These are phyloP conservation scores for Entosphenus tridentatus DNA, from an alignment of 2,113 vertebrate genomes.

Conservation along the genomic window DNA sequence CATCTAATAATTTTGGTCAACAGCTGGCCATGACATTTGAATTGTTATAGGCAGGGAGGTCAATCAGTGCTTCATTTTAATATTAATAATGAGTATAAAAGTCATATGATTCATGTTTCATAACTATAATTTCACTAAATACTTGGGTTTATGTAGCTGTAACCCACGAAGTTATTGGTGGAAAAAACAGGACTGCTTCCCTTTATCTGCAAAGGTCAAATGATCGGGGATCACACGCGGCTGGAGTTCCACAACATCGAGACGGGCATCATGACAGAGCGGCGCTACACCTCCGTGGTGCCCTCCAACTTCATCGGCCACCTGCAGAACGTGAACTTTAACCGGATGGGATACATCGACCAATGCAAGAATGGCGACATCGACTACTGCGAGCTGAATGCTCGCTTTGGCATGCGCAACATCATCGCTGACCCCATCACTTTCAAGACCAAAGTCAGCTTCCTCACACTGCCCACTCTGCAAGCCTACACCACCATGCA, in stretches of 20 bases:
- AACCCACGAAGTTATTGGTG: too few relatives aligned
- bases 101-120: too few relatives aligned
- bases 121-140: too few relatives aligned
- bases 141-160: too few relatives aligned
- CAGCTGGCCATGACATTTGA: too few relatives aligned
- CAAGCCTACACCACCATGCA: constrained; percentile 95
- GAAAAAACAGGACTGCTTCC: too few relatives aligned
- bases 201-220: constrained; percentile 29
- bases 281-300: constrained; percentile 63
- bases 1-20: too few relatives aligned
- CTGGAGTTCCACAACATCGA: constrained; percentile 97
- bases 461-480: constrained; percentile 67
- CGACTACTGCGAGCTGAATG: constrained; percentile 82
- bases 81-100: too few relatives aligned
- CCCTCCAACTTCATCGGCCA: constrained; percentile 95
- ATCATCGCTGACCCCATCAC: constrained; percentile 87
- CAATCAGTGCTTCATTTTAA: too few relatives aligned
- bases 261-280: constrained; percentile 91
- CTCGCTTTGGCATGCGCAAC: constrained; percentile 70
- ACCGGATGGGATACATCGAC: constrained; percentile 84
- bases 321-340: constrained; percentile 87
- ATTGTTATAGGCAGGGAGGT: too few relatives aligned
- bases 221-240: constrained; percentile 95
- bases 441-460: constrained; percentile 85
- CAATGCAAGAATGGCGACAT: constrained; percentile 95